Evolutionary conservation across 2,113 vertebrate species (phyloP).

Genomic region (Neotoma lepida): DNA sequence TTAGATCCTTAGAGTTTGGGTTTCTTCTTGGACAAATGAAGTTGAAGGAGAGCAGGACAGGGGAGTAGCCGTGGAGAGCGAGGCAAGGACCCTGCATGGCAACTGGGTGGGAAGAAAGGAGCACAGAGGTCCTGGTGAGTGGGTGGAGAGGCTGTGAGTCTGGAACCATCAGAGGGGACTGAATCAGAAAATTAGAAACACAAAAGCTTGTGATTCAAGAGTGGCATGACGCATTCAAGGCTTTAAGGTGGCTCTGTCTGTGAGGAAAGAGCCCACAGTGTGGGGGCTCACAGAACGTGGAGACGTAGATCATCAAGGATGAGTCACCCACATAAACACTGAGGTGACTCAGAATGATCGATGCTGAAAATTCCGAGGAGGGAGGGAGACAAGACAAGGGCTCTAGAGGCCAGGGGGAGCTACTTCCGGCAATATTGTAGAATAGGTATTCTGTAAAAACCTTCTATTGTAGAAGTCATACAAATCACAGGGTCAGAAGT

Average conservation of each 20-base stretch:
- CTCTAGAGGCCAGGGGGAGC: neutral
- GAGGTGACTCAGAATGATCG: neutral
- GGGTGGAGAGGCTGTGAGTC: neutral
- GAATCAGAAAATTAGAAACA: neutral
- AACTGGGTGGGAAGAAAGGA: neutral
- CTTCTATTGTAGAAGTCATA: neutral
- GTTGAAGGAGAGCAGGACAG: neutral
- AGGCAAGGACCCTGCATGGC: too few relatives aligned
- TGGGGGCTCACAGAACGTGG: neutral
- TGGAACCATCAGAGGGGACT: neutral
- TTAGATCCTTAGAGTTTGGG: neutral
- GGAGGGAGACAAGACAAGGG: neutral
- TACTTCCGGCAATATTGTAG: neutral
- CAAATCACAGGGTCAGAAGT: neutral
- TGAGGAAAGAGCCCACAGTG: neutral
- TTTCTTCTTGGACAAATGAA: neutral
- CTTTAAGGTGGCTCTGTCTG: neutral
- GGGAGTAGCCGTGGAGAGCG: fast-evolving
- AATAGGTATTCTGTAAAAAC: neutral
- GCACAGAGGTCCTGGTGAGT: neutral
- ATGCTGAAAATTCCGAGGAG: neutral
- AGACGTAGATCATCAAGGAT: neutral
- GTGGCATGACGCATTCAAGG: neutral
- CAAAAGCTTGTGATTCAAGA: neutral
- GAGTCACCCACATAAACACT: neutral